Base-by-base conservation (phyloP, 2,113 vertebrate species). In the human (Homo sapiens) region DNA sequence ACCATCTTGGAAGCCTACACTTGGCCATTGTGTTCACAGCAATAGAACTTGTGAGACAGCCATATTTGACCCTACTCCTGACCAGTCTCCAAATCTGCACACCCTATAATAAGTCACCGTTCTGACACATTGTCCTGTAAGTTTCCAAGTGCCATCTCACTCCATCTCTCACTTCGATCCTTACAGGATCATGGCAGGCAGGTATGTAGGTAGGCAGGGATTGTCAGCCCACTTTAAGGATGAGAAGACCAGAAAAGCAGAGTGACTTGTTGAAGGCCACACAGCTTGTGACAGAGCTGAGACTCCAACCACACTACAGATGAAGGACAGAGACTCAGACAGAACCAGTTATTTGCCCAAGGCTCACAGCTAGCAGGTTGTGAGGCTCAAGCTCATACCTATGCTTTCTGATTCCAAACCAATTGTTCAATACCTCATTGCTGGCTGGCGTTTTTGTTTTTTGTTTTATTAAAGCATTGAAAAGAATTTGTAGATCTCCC, bases 381-480 rank as follows among this genome's bases (percentile, higher is more conserved):
- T 6, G 8, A 79, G 59, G 23, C 43, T 22, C 17, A 48, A 18
- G 4, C 40, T 64, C 48, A 18, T 3, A 20, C 45, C 52, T 45
- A 17, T 1, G 48, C 40, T 52, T 48, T 35, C 27, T 10, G 45
- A 84, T 83, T 72, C 79, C 66, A 59, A 38, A 14, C 61, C n/a
- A 16, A 40, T 6, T 50, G 64, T 40, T 73, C 17, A 14, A 66
- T 57, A 27, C 18, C 9, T 17, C 20, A 22, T 30, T n/a, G 0
- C 84, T 8, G 38, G 17, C 22, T 73, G 35, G 5, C 4, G 20
- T 43, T n/a, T 96, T 52, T 48, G 16, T 82, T 85, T 43, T 89
- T 50, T 89, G 48, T 93, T 88, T 84, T 50, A 85, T 87, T 32
- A 93, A 50, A 87, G 2, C 22, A 1, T 64, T 61, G 75, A 81